Percentiles rank a stretch among this genome's conserved stretches.
phyloP scores from a whole-genome alignment of 2,797 vertebrate genomes.

The Dendrocincla fuliginosa region DNA sequence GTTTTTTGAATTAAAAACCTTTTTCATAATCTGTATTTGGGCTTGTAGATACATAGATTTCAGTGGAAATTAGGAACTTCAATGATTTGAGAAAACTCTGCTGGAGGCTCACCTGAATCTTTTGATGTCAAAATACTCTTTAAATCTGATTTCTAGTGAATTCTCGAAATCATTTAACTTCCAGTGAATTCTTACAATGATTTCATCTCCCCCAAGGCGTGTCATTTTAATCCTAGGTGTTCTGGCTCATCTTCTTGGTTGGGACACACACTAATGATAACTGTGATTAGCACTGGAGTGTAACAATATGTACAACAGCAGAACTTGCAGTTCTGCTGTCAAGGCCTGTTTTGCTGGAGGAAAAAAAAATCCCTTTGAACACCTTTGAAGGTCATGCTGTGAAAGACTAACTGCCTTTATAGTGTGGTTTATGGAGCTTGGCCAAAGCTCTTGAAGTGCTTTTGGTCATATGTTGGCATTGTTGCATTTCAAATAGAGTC shows the following conservation, averaged over 20 bases:
- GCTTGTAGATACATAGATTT: background rate
- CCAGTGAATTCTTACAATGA: background rate
- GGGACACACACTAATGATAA: background rate
- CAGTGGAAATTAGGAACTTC: background rate
- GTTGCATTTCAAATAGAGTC: background rate
- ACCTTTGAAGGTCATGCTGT: slow-evolving; percentile 28
- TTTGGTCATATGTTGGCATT: background rate
- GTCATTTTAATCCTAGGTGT: slow-evolving; percentile 18
- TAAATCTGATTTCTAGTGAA: background rate
- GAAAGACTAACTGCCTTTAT: slow-evolving; percentile 11
- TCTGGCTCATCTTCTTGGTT: background rate
- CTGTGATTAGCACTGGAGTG: background rate
- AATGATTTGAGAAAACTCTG: background rate
- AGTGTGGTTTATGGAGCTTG: slow-evolving; percentile 30
- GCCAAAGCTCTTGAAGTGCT: slow-evolving; percentile 10
- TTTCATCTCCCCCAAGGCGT: background rate
- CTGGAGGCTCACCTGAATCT: background rate
- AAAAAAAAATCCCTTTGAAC: background rate
- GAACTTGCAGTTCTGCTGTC: slow-evolving; percentile 27
- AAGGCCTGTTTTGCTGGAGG: slow-evolving; percentile 6
- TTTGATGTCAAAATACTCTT: background rate
- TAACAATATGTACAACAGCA: background rate
- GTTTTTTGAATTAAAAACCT: background rate
- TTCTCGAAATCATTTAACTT: background rate
- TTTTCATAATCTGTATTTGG: background rate